Percentiles rank a stretch among this genome's conserved stretches.
phyloP scores from a whole-genome alignment of 2,797 vertebrate genomes.

The Champsocephalus esox region DNA sequence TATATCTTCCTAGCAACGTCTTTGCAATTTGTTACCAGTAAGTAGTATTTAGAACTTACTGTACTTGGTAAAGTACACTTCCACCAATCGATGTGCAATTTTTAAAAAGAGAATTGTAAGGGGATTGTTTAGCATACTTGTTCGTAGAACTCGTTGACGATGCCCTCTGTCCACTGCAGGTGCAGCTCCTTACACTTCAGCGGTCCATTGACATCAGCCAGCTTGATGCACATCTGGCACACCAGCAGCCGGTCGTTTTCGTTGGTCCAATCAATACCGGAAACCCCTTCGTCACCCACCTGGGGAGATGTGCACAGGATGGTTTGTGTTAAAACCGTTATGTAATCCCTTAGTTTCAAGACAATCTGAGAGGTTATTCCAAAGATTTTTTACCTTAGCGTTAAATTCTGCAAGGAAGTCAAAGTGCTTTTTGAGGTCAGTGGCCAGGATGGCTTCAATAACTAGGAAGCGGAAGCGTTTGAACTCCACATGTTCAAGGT shows the following conservation, averaged over 20 bases:
- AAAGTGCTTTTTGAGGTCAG: slow-evolving; percentile 99
- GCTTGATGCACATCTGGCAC: slow-evolving; percentile 98
- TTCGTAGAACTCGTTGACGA: slow-evolving; percentile 97
- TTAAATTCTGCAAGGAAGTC: slow-evolving; percentile 98
- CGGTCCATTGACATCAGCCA: slow-evolving; percentile 97
- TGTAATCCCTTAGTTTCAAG: too few relatives aligned
- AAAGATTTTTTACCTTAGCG: slow-evolving; percentile 88
- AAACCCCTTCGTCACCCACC: slow-evolving; percentile 93
- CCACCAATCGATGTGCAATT: background rate
- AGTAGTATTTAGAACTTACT: background rate
- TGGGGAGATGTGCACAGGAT: slow-evolving; percentile 57
- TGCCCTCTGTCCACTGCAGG: slow-evolving; percentile 97
- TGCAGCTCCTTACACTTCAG: slow-evolving; percentile 96
- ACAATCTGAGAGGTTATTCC: background rate
- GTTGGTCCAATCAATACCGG: slow-evolving; percentile 95
- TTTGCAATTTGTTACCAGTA: background rate
- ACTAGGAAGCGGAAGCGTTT: slow-evolving; percentile 99
- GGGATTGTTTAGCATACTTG: slow-evolving; percentile 62
- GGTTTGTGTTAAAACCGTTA: background rate
- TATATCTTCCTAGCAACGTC: background rate
- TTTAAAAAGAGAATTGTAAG: background rate
- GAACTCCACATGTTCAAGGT: slow-evolving; percentile 96
- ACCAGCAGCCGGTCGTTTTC: slow-evolving; percentile 96
- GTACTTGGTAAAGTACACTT: background rate
- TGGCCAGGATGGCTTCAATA: slow-evolving; percentile 98